Evolutionary conservation across 1,140 invertebrate genomes (phyloP).

Genomic region (Drosophila orena): DNA sequence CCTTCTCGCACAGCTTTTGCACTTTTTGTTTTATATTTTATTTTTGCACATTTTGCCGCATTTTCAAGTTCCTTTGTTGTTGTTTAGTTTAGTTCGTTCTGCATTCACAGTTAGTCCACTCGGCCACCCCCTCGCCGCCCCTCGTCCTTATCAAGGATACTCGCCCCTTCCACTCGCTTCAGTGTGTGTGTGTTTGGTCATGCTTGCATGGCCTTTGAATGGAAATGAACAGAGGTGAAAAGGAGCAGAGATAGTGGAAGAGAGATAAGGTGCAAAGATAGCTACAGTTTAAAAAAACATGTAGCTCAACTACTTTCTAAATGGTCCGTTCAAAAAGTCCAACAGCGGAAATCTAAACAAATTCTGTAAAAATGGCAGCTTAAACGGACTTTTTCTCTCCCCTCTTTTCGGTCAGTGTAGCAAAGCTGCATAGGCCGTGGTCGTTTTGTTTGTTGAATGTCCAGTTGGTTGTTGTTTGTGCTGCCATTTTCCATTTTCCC

Average conservation of each 20-base stretch:
- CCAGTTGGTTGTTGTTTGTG: conserved; percentile 49
- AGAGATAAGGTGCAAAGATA: conserved; percentile 14
- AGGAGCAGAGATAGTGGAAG: conserved; percentile 13
- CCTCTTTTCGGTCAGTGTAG: conserved; percentile 15
- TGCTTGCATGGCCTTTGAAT: conserved; percentile 61
- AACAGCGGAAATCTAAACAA: not conserved
- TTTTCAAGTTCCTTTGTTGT: conserved; percentile 48
- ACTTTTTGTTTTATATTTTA: conserved; percentile 58
- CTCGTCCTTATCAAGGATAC: not conserved
- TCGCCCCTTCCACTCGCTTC: conserved; percentile 2
- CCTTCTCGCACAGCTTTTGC: conserved; percentile 40
- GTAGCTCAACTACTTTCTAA: too few relatives aligned
- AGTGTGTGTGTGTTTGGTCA: conserved; percentile 41
- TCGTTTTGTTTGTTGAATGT: conserved; percentile 57
- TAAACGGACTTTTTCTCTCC: not conserved
- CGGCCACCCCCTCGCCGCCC: conserved; percentile 15
- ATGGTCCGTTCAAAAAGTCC: too few relatives aligned
- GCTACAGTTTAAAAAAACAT: not conserved
- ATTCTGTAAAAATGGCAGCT: not conserved
- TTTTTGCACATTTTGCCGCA: conserved; percentile 65
- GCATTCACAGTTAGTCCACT: conserved; percentile 66
- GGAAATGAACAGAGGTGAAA: conserved; percentile 24
- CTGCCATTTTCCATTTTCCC: conserved; percentile 22
- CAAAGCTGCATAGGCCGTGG: conserved; percentile 28
- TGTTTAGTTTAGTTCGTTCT: conserved; percentile 40